Percentiles rank a stretch among this genome's conserved stretches.
These are phyloP conservation scores for Aphelenchoides besseyi DNA, from an alignment of 1,140 invertebrate genomes.

Conservation along the genomic window DNA sequence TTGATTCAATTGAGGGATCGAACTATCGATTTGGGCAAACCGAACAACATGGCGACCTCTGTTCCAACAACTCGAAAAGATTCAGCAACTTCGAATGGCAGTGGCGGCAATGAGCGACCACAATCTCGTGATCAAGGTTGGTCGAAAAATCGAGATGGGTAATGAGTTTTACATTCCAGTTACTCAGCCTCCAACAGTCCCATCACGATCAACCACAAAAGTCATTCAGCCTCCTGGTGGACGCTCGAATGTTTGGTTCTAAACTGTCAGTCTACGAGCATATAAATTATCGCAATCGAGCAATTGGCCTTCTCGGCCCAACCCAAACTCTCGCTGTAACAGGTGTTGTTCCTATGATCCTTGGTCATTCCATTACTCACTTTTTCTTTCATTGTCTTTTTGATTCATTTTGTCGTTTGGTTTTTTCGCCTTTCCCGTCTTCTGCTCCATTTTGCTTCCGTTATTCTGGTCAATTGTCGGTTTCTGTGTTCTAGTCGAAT, in stretches of 20 bases:
- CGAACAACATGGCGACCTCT: constrained; percentile 3
- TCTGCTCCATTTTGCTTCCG: too few relatives aligned
- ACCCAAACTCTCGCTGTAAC: neutral
- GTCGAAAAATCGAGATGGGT: neutral
- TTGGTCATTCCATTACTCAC: constrained; percentile 21
- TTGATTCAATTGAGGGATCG: constrained; percentile 41
- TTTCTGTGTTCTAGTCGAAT: neutral
- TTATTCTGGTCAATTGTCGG: neutral
- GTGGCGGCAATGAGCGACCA: constrained; percentile 13
- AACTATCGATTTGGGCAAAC: constrained; percentile 16
- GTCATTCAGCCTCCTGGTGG: constrained; percentile 46
- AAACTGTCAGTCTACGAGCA: neutral
- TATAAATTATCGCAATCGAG: too few relatives aligned
- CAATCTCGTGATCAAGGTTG: constrained; percentile 18
- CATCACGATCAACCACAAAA: constrained; percentile 19
- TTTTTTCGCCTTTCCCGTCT: neutral
- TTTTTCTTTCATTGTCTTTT: neutral
- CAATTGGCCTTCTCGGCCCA: neutral
- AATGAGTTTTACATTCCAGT: neutral
- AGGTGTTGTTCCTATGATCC: neutral
- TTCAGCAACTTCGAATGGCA: constrained; percentile 9
- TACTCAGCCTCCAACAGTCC: neutral
- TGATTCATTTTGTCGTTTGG: neutral
- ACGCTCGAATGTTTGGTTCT: constrained; percentile 41
- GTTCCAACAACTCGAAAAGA: constrained; percentile 3